Percentiles rank a stretch among this genome's conserved stretches.
phyloP scores from a whole-genome alignment of 2,113 vertebrate species.

The Falcunculus frontatus region DNA sequence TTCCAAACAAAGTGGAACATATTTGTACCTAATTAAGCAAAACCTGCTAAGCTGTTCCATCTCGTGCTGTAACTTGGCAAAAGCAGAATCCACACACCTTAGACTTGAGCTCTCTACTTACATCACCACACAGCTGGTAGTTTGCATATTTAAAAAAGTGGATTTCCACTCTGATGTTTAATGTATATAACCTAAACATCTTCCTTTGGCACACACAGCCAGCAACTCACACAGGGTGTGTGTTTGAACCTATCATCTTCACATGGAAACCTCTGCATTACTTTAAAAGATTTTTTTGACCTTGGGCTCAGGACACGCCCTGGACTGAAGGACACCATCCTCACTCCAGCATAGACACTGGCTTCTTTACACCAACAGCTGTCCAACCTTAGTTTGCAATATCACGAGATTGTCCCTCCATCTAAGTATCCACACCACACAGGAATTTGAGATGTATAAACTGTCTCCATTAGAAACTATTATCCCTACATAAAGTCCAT shows the following conservation, averaged over 20 bases:
- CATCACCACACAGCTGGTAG: background rate
- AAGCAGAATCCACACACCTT: background rate
- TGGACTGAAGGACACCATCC: background rate
- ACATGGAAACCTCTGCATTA: background rate
- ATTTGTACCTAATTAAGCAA: background rate
- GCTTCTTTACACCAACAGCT: background rate
- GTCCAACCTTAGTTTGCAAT: fast-evolving
- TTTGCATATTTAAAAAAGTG: background rate
- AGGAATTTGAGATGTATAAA: background rate
- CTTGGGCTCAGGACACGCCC: background rate
- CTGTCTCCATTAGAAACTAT: background rate
- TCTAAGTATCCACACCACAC: background rate
- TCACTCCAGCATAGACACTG: background rate
- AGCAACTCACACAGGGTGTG: fast-evolving
- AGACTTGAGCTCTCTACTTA: background rate
- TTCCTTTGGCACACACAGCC: background rate
- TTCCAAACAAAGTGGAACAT: conserved; percentile 66
- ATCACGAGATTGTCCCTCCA: background rate
- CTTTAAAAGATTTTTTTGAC: background rate
- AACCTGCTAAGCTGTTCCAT: conserved; percentile 39
- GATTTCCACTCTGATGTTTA: background rate
- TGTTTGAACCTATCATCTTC: background rate
- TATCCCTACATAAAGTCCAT: background rate
- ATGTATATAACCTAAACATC: background rate
- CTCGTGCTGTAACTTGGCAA: background rate